Percentiles rank a stretch among this genome's conserved stretches.
Evolutionary conservation across 2,888 invertebrate genomes (phyloP).

Genomic region (Ernsta delagoae): DNA sequence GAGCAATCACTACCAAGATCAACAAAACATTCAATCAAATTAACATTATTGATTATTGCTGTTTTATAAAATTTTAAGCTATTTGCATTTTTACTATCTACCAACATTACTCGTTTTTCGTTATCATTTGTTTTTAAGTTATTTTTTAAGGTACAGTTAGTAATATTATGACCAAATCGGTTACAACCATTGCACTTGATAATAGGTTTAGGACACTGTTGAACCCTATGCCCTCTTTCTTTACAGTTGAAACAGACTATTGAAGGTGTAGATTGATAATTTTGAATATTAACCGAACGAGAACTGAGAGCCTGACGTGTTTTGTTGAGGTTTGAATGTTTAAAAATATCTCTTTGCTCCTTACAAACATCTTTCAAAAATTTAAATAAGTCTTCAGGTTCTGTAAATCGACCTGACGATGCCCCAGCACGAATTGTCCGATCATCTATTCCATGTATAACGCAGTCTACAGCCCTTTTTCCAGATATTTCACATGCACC

Average conservation of each 20-base stretch:
- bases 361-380: conserved; percentile 10
- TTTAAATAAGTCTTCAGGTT: conserved; percentile 2
- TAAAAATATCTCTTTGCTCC: conserved; percentile 15
- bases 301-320: background rate
- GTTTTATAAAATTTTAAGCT: conserved; percentile 21
- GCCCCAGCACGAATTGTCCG: background rate
- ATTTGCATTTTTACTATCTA: conserved; percentile 10
- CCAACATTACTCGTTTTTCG: conserved; percentile 11
- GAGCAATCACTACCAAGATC: conserved; percentile 28
- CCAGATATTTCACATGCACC: background rate
- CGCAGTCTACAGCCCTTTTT: background rate
- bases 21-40: conserved; percentile 15
- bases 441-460: background rate
- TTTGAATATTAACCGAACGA: conserved; percentile 6
- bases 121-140: background rate
- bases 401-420: background rate
- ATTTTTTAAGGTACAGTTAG: conserved; percentile 7
- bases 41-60: conserved; percentile 6
- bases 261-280: background rate
- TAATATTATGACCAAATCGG: background rate
- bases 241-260: conserved; percentile 6
- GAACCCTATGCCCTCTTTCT: conserved; percentile 3
- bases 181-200: background rate
- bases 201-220: conserved; percentile 10
- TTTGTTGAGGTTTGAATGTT: conserved; percentile 8